Conservation (phyloP, 2,888 invertebrate species). For the Stegophylla sp. region DNA sequence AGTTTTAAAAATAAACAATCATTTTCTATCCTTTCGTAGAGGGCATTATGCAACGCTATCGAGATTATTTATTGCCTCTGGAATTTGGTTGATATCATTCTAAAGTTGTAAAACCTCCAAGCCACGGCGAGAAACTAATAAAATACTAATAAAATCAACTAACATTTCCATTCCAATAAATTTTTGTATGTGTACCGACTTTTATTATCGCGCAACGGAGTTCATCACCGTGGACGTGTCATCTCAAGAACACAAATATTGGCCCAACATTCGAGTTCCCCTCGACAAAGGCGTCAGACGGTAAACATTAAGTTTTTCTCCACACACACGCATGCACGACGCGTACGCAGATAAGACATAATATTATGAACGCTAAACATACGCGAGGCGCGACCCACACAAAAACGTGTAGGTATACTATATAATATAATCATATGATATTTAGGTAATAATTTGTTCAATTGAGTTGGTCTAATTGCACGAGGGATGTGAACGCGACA, state of each 20-base stretch:
- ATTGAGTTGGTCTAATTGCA: slow-evolving; percentile 53
- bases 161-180: slow-evolving; percentile 49
- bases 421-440: slow-evolving; percentile 19
- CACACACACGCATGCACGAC: background rate
- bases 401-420: slow-evolving; percentile 4
- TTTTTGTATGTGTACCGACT: slow-evolving; percentile 34
- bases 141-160: slow-evolving; percentile 46
- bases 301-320: slow-evolving; percentile 52
- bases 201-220: slow-evolving; percentile 30
- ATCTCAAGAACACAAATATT: slow-evolving; percentile 51
- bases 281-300: slow-evolving; percentile 49
- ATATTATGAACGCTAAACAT: slow-evolving; percentile 29
- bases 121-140: slow-evolving; percentile 12
- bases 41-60: background rate
- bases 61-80: slow-evolving; percentile 8
- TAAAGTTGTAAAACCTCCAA: slow-evolving; percentile 27
- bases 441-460: slow-evolving; percentile 55
- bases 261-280: slow-evolving; percentile 41
- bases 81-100: slow-evolving; percentile 1
- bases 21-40: background rate
- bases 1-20: background rate
- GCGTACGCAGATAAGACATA: slow-evolving; percentile 43
- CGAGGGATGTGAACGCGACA: slow-evolving; percentile 4
- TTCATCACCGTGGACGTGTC: slow-evolving; percentile 46
- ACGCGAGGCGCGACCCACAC: slow-evolving; percentile 38